These are phyloP conservation scores for Mirza zaza DNA, from an alignment of 2,113 vertebrate genomes.

Conservation along the genomic window DNA sequence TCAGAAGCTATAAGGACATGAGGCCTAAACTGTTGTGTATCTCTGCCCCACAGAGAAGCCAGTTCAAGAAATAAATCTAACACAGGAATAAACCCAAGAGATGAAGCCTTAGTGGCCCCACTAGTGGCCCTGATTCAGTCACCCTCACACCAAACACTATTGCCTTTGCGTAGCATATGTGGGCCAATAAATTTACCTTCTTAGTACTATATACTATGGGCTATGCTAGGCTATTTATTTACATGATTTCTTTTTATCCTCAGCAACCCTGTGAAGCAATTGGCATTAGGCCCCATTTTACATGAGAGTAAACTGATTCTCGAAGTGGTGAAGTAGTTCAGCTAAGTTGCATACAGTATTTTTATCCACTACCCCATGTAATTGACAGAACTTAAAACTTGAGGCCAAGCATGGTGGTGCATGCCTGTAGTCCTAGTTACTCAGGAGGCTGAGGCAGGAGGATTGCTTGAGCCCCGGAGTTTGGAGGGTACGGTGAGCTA, in stretches of 20 bases:
- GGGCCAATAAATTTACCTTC: background rate
- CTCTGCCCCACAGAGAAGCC: background rate
- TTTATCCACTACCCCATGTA: background rate
- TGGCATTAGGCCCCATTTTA: background rate
- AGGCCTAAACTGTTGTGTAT: background rate
- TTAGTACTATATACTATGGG: background rate
- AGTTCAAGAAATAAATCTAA: background rate
- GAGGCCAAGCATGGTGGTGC: no score
- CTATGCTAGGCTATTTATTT: background rate
- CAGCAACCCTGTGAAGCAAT: background rate
- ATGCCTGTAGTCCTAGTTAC: no score
- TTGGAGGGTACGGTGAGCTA: no score
- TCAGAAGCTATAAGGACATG: background rate
- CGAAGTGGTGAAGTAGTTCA: background rate
- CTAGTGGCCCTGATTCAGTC: background rate
- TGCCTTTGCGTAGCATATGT: background rate
- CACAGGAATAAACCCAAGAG: background rate
- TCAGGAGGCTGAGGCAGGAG: no score
- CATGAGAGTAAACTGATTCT: background rate
- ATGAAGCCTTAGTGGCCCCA: background rate
- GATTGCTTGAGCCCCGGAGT: no score
- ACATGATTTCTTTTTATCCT: background rate
- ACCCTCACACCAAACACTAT: background rate
- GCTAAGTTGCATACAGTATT: background rate
- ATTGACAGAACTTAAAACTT: background rate